Evolutionary conservation across 2,888 invertebrate genomes (phyloP).

Genomic region (Adela reaumurella): DNA sequence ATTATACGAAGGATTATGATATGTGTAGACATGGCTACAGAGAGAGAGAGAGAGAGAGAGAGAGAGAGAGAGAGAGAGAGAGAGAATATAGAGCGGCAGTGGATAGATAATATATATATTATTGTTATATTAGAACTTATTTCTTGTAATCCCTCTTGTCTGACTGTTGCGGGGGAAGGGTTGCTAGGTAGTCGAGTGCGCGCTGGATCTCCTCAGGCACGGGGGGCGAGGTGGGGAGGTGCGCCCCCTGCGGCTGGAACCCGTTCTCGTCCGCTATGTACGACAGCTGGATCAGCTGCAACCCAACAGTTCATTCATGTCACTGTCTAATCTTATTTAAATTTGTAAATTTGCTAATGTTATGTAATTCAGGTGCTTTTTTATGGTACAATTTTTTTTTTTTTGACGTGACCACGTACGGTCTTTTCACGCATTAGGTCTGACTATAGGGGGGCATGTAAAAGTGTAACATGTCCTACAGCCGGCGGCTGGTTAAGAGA

Average conservation of each 20-base stretch:
- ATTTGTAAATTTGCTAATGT: neutral
- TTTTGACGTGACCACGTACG: no score
- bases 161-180: conserved; percentile 49
- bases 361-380: conserved; percentile 22
- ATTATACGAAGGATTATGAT: no score
- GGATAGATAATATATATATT: no score
- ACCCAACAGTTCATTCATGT: neutral
- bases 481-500: no score
- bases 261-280: conserved; percentile 72
- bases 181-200: conserved; percentile 62
- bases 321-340: neutral
- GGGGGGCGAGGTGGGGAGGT: conserved; percentile 64
- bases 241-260: conserved; percentile 64
- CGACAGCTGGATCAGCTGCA: conserved; percentile 55
- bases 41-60: no score
- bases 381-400: conserved; percentile 50
- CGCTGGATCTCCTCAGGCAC: conserved; percentile 65
- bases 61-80: no score
- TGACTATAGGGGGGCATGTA: no score
- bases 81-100: no score
- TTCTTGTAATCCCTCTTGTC: conserved; percentile 22
- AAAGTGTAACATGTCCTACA: no score
- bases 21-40: no score
- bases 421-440: no score
- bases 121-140: no score